A percentile compares a stretch with the other conserved stretches of the same genome.
These are phyloP conservation scores for Toxotes lorentzi DNA, from an alignment of 2,797 vertebrate species.

Conservation along the genomic window DNA sequence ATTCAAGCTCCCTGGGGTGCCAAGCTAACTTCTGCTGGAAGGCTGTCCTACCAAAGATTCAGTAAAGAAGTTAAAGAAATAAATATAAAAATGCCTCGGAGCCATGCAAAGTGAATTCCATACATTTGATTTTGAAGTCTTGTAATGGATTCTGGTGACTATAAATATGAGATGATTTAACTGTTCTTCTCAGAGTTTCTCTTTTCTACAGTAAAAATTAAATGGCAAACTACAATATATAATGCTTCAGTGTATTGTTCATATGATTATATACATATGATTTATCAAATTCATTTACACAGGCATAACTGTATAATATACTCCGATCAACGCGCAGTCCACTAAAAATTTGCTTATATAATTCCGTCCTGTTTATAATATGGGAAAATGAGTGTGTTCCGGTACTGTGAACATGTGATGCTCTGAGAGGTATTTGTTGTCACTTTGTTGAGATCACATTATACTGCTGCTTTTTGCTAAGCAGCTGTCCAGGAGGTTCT, in stretches of 20 bases:
- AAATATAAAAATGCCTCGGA: slow-evolving; percentile 36
- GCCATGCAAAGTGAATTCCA: slow-evolving; percentile 12
- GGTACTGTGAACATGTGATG: slow-evolving; percentile 31
- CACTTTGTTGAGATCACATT: slow-evolving; percentile 21
- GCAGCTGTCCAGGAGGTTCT: slow-evolving; percentile 16
- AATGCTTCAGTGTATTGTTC: background rate
- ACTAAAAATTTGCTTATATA: background rate
- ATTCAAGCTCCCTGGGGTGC: slow-evolving; percentile 51
- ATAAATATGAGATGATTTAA: background rate
- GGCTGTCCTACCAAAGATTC: slow-evolving; percentile 40
- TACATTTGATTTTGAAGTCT: slow-evolving; percentile 32
- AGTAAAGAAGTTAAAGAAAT: slow-evolving; percentile 29
- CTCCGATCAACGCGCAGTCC: background rate
- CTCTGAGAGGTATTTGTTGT: slow-evolving; percentile 9
- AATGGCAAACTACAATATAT: background rate
- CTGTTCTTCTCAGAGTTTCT: background rate
- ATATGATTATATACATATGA: background rate
- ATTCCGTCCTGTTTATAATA: background rate
- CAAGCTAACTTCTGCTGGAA: slow-evolving; percentile 49
- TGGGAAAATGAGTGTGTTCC: slow-evolving; percentile 6
- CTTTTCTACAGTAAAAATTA: background rate
- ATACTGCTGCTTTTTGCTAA: slow-evolving; percentile 22
- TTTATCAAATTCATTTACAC: background rate
- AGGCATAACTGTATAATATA: no score
- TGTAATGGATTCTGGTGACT: slow-evolving; percentile 20